Base-by-base conservation (phyloP, 2,888 invertebrate genomes). In the Dynastes maya region DNA sequence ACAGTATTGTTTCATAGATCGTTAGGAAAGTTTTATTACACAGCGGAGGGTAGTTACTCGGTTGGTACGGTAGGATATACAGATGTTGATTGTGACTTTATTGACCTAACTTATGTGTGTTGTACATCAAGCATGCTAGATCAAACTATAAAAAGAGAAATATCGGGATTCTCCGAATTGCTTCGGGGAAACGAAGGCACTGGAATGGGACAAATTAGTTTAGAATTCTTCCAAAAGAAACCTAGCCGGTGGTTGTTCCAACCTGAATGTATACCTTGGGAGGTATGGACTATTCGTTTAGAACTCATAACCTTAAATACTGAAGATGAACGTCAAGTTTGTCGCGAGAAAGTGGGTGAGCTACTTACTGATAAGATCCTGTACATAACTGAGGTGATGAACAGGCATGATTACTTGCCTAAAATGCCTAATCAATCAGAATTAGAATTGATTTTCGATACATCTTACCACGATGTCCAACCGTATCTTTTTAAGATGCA, bases 61-160 rank as follows among this genome's bases (percentile, higher is more conserved):
- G 96, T 99, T 84, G 98, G 98, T 72, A 97, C 98, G 0, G 93
- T 99, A 76, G 98, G 98, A 82, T 96, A 97, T 87, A 95, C 96
- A 83, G 99, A 99, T 89, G 96, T 98, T 53, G 97, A 98, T 89
- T 99, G 99, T 90, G 97, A 99, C 89, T 98, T 97, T 88, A 95
- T 99, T 85, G 98, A 99, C 90, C 95, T 98, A 88, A 98, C 98
- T 6, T 99, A 99, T 90, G 98, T 97, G 37, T 95, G 97, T 88
- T 97, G 97, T 90, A 95, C 96, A 82, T 98, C 97, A 49, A 92
- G 93, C n/a, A 91, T 91, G 75, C 90, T 97, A 64, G 94, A 94
- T 81, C 93, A 92, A 84, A 93, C 91, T 82, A 91, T 95, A 83
- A 95, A 93, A 87, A 92, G 91, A 80, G 95, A 94, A 87, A 95